phyloP scores from a whole-genome alignment of 2,113 vertebrate genomes.

The Mungos mungo region DNA sequence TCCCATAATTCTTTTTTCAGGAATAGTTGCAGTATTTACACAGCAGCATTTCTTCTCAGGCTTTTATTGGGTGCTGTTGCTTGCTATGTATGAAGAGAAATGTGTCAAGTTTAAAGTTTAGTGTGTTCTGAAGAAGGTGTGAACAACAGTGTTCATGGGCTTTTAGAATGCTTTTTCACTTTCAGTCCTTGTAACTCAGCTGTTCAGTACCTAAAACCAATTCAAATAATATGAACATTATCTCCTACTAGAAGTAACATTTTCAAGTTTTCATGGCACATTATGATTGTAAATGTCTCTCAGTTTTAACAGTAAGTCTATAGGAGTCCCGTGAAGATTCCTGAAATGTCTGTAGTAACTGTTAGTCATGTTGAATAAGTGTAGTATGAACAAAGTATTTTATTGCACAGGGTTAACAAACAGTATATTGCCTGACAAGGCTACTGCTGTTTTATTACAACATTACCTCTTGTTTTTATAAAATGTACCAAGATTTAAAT shows the following conservation, averaged over 20 bases:
- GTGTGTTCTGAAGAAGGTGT: slow-evolving; percentile 81
- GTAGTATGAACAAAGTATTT: slow-evolving; percentile 83
- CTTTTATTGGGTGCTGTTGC: slow-evolving; percentile 90
- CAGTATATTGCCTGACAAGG: slow-evolving; percentile 84
- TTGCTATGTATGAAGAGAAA: slow-evolving; percentile 86
- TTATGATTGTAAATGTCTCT: slow-evolving; percentile 85
- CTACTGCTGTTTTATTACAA: slow-evolving; percentile 88
- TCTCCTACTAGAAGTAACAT: slow-evolving; percentile 73
- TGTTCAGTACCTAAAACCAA: slow-evolving; percentile 75
- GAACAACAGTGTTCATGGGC: slow-evolving; percentile 80
- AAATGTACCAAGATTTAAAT: slow-evolving; percentile 86
- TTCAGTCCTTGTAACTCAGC: slow-evolving; percentile 78
- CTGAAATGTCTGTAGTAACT: slow-evolving; percentile 78
- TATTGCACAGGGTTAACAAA: slow-evolving; percentile 88
- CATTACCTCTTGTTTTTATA: slow-evolving; percentile 91
- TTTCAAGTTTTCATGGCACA: slow-evolving; percentile 81
- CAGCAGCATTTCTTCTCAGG: slow-evolving; percentile 91
- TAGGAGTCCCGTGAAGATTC: slow-evolving; percentile 77
- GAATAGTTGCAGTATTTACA: slow-evolving; percentile 92
- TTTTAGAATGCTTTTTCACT: slow-evolving; percentile 76
- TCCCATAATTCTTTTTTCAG: slow-evolving; percentile 90
- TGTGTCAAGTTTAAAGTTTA: slow-evolving; percentile 85
- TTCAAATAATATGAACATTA: slow-evolving; percentile 75
- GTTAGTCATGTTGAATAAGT: slow-evolving; percentile 82
- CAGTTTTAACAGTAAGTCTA: slow-evolving; percentile 78